Conservation (phyloP, 2,888 invertebrate species). For the Notodonta dromedarius region DNA sequence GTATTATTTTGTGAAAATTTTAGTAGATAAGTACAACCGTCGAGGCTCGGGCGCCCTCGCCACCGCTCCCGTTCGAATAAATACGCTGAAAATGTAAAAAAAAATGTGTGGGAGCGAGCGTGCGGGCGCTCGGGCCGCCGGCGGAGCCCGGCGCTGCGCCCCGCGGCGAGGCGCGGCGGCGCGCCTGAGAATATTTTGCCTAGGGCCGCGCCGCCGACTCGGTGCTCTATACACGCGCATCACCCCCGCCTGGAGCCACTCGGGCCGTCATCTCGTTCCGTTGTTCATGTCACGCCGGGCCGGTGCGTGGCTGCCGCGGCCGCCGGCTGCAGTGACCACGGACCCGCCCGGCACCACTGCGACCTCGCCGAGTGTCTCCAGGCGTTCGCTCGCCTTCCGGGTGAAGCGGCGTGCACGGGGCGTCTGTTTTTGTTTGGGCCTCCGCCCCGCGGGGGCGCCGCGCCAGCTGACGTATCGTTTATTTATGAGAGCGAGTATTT, state of each 20-base stretch:
- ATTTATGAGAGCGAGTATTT: slow-evolving; percentile 82
- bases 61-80: slow-evolving; percentile 51
- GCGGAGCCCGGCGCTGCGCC: slow-evolving; percentile 23
- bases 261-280: neutral
- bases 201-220: slow-evolving; percentile 26
- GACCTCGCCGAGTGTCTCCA: slow-evolving; percentile 3
- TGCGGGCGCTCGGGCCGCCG: slow-evolving; percentile 42
- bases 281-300: slow-evolving; percentile 5
- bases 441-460: slow-evolving; percentile 26
- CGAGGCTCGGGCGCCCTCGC: slow-evolving; percentile 43
- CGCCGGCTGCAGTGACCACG: neutral
- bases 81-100: slow-evolving; percentile 74
- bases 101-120: slow-evolving; percentile 50
- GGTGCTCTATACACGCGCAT: neutral
- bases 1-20: slow-evolving; percentile 84
- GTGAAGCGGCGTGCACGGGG: slow-evolving; percentile 36
- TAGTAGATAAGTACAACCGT: slow-evolving; percentile 76
- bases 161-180: slow-evolving; percentile 21
- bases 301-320: slow-evolving; percentile 27
- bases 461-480: slow-evolving; percentile 69
- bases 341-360: slow-evolving; percentile 12
- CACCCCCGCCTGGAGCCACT: slow-evolving; percentile 1
- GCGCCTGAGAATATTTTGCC: slow-evolving; percentile 36
- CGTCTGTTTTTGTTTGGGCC: slow-evolving; percentile 40
- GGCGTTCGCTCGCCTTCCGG: slow-evolving; percentile 36